phyloP scores from a whole-genome alignment of 2,888 invertebrate species.

The Drosophila tanythrix region DNA sequence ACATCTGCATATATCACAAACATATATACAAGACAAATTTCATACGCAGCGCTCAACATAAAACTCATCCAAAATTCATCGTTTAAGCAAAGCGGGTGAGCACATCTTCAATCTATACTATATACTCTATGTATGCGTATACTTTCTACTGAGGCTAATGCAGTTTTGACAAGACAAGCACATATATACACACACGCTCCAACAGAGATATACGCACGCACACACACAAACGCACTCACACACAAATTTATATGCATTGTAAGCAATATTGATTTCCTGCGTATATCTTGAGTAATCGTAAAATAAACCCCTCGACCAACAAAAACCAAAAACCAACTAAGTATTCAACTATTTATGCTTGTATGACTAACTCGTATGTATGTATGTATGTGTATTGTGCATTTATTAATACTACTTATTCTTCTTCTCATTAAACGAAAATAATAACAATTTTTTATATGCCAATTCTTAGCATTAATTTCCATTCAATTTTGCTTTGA shows the following conservation, averaged over 20 bases:
- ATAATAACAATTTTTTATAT: background rate
- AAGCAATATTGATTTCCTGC: slow-evolving; percentile 72
- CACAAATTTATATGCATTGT: slow-evolving; percentile 52
- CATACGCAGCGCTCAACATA: slow-evolving; percentile 54
- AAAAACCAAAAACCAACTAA: slow-evolving; percentile 21
- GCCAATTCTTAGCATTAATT: slow-evolving; percentile 4
- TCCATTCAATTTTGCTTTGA: slow-evolving; percentile 8
- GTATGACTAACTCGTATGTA: slow-evolving; percentile 31
- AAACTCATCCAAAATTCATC: slow-evolving; percentile 84
- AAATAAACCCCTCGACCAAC: slow-evolving; percentile 6
- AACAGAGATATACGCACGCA: slow-evolving; percentile 15
- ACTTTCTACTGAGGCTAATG: slow-evolving; percentile 8
- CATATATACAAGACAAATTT: slow-evolving; percentile 40
- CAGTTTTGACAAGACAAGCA: slow-evolving; percentile 36
- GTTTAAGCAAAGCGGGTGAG: slow-evolving; percentile 83
- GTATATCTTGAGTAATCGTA: slow-evolving; percentile 66
- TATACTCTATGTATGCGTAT: background rate
- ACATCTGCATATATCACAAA: slow-evolving; percentile 18
- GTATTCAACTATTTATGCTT: slow-evolving; percentile 42
- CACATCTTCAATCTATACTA: slow-evolving; percentile 5
- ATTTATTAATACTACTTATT: slow-evolving; percentile 14
- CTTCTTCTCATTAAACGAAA: background rate
- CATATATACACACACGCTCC: slow-evolving; percentile 16
- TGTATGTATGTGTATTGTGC: slow-evolving; percentile 36
- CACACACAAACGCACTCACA: slow-evolving; percentile 11